These are phyloP conservation scores for Caenorhabditis briggsae DNA, from an alignment of 1,140 invertebrate species.

Conservation along the genomic window DNA sequence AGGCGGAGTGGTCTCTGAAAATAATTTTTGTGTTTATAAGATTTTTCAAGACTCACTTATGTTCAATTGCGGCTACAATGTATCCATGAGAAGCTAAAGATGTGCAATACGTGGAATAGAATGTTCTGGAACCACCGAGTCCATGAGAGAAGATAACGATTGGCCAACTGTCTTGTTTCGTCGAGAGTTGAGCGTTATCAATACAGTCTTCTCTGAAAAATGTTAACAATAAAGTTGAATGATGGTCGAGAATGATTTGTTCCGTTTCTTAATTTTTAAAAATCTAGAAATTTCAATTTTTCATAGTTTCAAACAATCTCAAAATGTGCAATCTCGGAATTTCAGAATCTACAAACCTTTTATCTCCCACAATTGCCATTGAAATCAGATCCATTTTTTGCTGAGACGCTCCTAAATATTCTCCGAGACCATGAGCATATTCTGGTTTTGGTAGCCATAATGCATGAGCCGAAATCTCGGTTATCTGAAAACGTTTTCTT, in stretches of 20 bases:
- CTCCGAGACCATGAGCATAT: background rate
- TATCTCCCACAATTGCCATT: background rate
- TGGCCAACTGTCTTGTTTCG: constrained; percentile 75
- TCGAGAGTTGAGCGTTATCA: background rate
- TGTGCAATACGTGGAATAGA: constrained; percentile 82
- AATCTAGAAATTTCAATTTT: background rate
- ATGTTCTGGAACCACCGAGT: constrained; percentile 82
- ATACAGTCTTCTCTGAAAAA: background rate
- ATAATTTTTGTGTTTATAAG: background rate
- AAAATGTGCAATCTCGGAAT: background rate
- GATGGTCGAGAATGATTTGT: background rate
- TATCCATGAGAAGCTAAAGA: constrained; percentile 83
- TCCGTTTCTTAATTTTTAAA: background rate
- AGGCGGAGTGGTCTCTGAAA: constrained; percentile 71
- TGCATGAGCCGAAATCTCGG: background rate
- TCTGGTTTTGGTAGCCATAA: constrained; percentile 1
- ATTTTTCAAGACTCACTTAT: constrained; percentile 79
- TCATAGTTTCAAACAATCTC: background rate
- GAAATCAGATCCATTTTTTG: constrained; percentile 9
- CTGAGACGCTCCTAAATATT: background rate
- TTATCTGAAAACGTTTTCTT: background rate
- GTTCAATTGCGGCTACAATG: constrained; percentile 83
- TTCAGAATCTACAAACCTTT: background rate
- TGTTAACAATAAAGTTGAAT: too few species aligned
- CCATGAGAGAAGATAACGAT: constrained; percentile 84